These are phyloP conservation scores for Tetanocera ferruginea DNA, from an alignment of 2,888 invertebrate genomes.

Conservation along the genomic window DNA sequence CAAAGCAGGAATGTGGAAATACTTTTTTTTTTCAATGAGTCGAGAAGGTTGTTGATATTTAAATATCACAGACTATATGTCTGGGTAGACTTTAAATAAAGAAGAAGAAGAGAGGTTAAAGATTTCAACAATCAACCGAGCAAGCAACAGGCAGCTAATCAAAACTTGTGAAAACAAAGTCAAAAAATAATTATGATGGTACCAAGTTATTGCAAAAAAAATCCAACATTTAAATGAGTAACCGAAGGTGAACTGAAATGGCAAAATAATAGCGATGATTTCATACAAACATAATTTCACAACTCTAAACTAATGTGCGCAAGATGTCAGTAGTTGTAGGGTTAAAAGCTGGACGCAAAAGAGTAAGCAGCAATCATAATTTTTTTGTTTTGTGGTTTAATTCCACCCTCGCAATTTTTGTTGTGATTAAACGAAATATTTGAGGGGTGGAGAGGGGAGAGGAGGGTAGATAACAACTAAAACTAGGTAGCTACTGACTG, in stretches of 20 bases:
- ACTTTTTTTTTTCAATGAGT: neutral
- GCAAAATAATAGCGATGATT: constrained; percentile 19
- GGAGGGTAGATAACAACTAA: neutral
- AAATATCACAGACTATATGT: constrained; percentile 21
- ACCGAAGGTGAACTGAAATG: no score
- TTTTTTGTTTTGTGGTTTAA: constrained; percentile 16
- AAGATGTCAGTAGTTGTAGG: no score
- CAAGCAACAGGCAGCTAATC: neutral
- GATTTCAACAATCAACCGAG: neutral
- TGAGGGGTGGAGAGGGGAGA: no score
- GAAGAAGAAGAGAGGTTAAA: neutral
- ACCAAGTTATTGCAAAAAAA: constrained; percentile 32
- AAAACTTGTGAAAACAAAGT: neutral
- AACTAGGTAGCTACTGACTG: neutral
- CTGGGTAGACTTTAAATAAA: neutral
- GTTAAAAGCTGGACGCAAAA: no score
- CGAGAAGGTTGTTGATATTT: neutral
- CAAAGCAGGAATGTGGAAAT: no score
- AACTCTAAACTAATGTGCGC: neutral
- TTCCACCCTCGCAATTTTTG: constrained; percentile 38
- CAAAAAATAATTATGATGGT: constrained; percentile 22
- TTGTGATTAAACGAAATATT: constrained; percentile 6
- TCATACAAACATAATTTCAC: neutral
- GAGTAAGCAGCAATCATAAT: no score
- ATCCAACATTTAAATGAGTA: neutral